These are phyloP conservation scores for Brachylomia viminalis DNA, from an alignment of 2,888 invertebrate species.

Conservation along the genomic window DNA sequence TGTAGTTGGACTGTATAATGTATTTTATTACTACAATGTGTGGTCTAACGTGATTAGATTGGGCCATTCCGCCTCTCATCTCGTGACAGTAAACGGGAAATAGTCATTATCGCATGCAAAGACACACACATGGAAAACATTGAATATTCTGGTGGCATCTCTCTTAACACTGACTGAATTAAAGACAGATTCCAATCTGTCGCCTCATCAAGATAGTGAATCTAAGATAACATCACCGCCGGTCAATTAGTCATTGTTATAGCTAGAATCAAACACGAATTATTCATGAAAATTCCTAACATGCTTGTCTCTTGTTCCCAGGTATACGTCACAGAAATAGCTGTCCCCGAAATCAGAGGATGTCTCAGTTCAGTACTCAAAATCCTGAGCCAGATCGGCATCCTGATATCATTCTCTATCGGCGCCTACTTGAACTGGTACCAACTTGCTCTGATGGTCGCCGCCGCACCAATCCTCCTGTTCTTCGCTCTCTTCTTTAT, in stretches of 20 bases:
- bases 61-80: constrained; percentile 7
- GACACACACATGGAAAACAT: constrained; percentile 6
- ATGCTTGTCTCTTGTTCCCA: constrained; percentile 78
- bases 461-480: constrained; percentile 94
- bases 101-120: not conserved
- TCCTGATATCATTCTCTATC: constrained; percentile 94
- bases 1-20: constrained; percentile 50
- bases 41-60: constrained; percentile 39
- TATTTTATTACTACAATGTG: constrained; percentile 51
- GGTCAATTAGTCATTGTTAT: constrained; percentile 14
- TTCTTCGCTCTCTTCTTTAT: constrained; percentile 94
- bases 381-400: constrained; percentile 95
- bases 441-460: constrained; percentile 94
- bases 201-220: constrained; percentile 27
- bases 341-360: constrained; percentile 96
- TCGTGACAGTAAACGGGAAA: constrained; percentile 10
- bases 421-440: constrained; percentile 96
- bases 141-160: constrained; percentile 23
- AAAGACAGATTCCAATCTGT: constrained; percentile 24
- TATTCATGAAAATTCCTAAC: constrained; percentile 37
- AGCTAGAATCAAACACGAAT: not conserved
- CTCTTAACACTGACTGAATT: constrained; percentile 6
- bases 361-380: constrained; percentile 96
- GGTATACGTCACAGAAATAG: constrained; percentile 98
- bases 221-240: constrained; percentile 37